A percentile compares a stretch with the other conserved stretches of the same genome.
These are phyloP conservation scores for Araneus ventricosus DNA, from an alignment of 1,140 invertebrate species.

Conservation along the genomic window DNA sequence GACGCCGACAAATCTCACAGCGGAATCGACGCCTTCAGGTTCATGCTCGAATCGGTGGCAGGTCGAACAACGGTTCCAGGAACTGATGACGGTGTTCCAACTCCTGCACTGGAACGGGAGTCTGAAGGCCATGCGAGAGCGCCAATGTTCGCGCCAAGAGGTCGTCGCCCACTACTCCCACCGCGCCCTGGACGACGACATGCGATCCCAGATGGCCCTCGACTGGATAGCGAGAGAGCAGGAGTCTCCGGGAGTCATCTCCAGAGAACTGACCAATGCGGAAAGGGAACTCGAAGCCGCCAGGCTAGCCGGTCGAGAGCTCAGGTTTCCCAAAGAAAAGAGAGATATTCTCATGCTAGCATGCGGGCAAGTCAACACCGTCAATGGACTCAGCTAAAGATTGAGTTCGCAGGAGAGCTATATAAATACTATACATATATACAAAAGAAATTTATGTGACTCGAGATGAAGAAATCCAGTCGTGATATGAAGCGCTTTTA, in stretches of 20 bases:
- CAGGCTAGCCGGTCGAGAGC: constrained; percentile 91
- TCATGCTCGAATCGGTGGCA: constrained; percentile 96
- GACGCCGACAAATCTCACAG: constrained; percentile 83
- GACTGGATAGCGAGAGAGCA: constrained; percentile 96
- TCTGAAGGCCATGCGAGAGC: constrained; percentile 91
- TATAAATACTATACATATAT: constrained; percentile 17
- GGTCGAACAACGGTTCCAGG: constrained; percentile 97
- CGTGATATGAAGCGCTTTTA: constrained; percentile 31
- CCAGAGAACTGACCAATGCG: constrained; percentile 89
- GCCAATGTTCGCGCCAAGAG: constrained; percentile 96
- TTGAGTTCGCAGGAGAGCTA: neutral
- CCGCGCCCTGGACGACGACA: constrained; percentile 92
- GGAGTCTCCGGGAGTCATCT: constrained; percentile 89
- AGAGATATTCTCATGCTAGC: constrained; percentile 95
- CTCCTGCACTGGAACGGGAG: constrained; percentile 97
- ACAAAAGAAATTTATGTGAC: constrained; percentile 13
- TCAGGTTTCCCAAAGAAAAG: constrained; percentile 97
- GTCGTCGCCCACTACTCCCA: constrained; percentile 97
- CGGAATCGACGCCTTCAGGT: constrained; percentile 95
- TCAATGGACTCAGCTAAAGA: constrained; percentile 70
- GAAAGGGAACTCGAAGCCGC: constrained; percentile 94
- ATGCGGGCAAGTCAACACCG: constrained; percentile 85
- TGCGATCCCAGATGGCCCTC: constrained; percentile 96
- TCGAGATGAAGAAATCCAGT: neutral
- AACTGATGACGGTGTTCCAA: constrained; percentile 98